Percentiles rank a stretch among this genome's conserved stretches.
phyloP scores from a whole-genome alignment of 2,113 vertebrate genomes.

The Chunga burmeisteri region DNA sequence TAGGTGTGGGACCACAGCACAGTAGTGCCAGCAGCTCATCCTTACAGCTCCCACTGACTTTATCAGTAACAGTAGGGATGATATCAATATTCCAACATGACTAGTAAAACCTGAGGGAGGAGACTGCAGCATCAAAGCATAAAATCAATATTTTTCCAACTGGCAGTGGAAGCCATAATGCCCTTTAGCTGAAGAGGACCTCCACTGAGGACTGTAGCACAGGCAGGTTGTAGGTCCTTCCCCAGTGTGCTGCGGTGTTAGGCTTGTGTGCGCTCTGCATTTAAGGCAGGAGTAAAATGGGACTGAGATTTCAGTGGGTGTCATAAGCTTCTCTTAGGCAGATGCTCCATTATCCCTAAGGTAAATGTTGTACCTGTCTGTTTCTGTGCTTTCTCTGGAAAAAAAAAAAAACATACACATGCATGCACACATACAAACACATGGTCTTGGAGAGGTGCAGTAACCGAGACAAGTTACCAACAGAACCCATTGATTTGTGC shows the following conservation, averaged over 20 bases:
- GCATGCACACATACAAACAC: neutral
- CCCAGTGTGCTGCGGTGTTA: neutral
- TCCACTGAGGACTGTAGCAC: neutral
- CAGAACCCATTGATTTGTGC: neutral
- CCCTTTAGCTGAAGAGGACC: neutral
- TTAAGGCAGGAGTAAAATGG: neutral
- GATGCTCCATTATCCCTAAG: neutral
- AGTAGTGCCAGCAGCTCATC: neutral
- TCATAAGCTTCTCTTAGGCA: neutral
- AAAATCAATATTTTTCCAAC: neutral
- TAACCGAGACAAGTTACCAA: neutral
- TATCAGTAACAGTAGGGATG: neutral
- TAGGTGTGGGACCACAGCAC: rapidly evolving
- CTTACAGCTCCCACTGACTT: neutral
- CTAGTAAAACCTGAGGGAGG: neutral
- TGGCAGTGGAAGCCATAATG: neutral
- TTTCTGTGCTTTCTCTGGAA: neutral
- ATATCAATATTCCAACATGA: neutral
- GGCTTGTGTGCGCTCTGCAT: neutral
- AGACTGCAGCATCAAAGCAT: neutral
- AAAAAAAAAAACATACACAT: neutral
- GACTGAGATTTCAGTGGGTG: neutral
- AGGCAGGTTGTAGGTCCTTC: neutral
- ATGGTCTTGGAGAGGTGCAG: neutral
- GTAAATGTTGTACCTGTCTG: neutral